Evolutionary conservation across 2,797 vertebrate genomes (phyloP).

Genomic region (Taeniopygia guttata): DNA sequence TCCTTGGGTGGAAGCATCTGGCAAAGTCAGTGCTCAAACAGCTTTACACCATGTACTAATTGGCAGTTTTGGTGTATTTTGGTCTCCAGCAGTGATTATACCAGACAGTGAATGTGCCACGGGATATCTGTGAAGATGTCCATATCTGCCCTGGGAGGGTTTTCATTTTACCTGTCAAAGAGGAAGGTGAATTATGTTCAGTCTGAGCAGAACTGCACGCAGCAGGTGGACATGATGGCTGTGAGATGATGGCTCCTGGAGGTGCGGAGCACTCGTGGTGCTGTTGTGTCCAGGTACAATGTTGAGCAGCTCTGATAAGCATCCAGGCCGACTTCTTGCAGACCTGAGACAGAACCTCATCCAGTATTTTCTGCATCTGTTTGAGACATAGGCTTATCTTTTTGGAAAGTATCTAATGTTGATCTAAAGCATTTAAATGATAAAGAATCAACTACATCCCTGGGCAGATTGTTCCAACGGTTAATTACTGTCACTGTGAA

Average conservation of each 20-base stretch:
- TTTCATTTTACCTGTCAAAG: not conserved
- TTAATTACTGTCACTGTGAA: constrained; percentile 63
- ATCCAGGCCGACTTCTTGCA: not conserved
- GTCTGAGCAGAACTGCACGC: not conserved
- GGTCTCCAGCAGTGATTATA: not conserved
- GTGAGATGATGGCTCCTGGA: not conserved
- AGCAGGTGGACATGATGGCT: not conserved
- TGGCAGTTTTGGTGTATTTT: not conserved
- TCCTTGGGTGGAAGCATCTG: not conserved
- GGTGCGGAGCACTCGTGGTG: not conserved
- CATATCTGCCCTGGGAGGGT: not conserved
- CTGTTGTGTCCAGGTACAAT: not conserved
- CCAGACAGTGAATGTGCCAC: not conserved
- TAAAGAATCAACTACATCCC: constrained; percentile 45
- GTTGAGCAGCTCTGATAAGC: constrained; percentile 3
- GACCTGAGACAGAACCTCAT: not conserved
- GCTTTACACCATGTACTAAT: not conserved
- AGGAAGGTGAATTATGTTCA: not conserved
- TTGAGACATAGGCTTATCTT: constrained; percentile 37
- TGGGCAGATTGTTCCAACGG: constrained; percentile 17
- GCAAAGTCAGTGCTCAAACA: not conserved
- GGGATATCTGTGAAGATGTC: not conserved
- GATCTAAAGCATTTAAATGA: constrained; percentile 59
- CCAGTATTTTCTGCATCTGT: constrained; percentile 19
- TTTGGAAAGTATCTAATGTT: constrained; percentile 26